Evolutionary conservation across 2,888 invertebrate genomes (phyloP).

Genomic region (Ichneumoninae sp.): DNA sequence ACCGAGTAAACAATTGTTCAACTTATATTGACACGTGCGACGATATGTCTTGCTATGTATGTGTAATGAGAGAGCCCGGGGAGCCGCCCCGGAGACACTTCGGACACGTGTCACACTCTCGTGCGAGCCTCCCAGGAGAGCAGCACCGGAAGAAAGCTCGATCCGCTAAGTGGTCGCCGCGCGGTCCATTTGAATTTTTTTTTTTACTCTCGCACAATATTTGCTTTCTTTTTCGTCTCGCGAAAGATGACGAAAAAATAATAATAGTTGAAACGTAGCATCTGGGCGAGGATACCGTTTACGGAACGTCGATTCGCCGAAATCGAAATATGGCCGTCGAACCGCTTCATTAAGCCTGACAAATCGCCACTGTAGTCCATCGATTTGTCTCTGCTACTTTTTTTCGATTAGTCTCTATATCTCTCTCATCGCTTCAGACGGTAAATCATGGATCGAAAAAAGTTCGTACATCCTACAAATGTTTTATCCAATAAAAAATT

Average conservation of each 20-base stretch:
- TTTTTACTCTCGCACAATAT: slow-evolving; percentile 30
- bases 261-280: slow-evolving; percentile 11
- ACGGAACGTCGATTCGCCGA: not conserved
- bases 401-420: not conserved
- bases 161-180: slow-evolving; percentile 43
- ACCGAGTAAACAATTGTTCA: slow-evolving; percentile 62
- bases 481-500: no score
- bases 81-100: slow-evolving; percentile 50
- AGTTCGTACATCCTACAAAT: not conserved
- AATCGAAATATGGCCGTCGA: not conserved
- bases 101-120: slow-evolving; percentile 60
- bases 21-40: slow-evolving; percentile 65
- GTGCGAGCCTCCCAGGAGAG: slow-evolving; percentile 31
- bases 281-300: not conserved
- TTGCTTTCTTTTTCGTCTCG: slow-evolving; percentile 23
- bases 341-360: slow-evolving; percentile 14
- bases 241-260: slow-evolving; percentile 18
- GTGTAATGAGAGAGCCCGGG: slow-evolving; percentile 14
- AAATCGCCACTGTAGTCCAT: slow-evolving; percentile 13
- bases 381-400: slow-evolving; percentile 3
- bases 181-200: slow-evolving; percentile 50
- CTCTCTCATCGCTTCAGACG: not conserved
- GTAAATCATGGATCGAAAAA: slow-evolving; percentile 21
- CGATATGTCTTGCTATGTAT: slow-evolving; percentile 44
- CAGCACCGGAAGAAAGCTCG: slow-evolving; percentile 49